phyloP scores from a whole-genome alignment of 2,888 invertebrate genomes.

The Mesorhabditis spiculigera region DNA sequence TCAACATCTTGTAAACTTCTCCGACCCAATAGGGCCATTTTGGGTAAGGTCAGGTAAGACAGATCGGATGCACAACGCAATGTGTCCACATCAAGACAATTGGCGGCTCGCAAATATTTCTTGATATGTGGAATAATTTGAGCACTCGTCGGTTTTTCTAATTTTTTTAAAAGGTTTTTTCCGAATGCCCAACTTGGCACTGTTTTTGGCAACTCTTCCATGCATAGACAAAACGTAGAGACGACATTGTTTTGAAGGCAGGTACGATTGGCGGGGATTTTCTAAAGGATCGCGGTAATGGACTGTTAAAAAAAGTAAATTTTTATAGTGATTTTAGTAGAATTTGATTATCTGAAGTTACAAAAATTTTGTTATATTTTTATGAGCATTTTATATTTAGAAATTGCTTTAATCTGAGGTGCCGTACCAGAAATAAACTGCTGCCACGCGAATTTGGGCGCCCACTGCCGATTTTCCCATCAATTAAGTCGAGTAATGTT shows the following conservation, averaged over 20 bases:
- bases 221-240: conserved; percentile 31
- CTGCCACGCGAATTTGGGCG: neutral
- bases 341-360: neutral
- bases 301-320: neutral
- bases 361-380: too few relatives aligned
- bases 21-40: neutral
- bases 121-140: neutral
- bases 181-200: neutral
- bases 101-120: neutral
- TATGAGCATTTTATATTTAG: neutral
- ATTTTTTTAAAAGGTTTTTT: too few relatives aligned
- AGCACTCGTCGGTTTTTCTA: conserved; percentile 1
- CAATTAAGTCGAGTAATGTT: conserved; percentile 21
- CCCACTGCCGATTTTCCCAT: conserved; percentile 10
- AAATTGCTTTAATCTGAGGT: neutral
- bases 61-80: neutral
- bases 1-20: neutral
- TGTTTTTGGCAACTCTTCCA: conserved; percentile 12
- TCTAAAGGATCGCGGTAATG: neutral
- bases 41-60: neutral
- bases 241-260: conserved; percentile 30
- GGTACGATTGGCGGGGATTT: conserved; percentile 17
- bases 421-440: conserved; percentile 4
- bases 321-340: neutral
- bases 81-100: neutral